Percentiles rank a stretch among this genome's conserved stretches.
phyloP scores from a whole-genome alignment of 2,888 invertebrate species.

The Miltochrista miniata region DNA sequence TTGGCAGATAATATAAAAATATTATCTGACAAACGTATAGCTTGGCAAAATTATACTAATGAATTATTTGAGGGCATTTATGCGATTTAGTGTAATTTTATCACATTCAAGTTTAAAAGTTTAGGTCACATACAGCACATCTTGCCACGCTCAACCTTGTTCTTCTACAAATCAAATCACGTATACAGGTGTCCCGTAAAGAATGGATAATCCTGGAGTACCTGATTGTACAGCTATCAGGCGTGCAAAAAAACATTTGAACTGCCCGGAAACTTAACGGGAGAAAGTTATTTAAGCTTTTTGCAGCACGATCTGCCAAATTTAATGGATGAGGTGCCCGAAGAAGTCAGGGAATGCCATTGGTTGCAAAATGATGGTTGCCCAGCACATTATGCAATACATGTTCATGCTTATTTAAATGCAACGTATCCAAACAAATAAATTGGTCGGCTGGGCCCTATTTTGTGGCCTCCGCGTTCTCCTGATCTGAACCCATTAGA shows the following conservation, averaged over 20 bases:
- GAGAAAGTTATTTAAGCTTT: slow-evolving; percentile 11
- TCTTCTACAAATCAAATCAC: too few species aligned
- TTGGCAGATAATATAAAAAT: too few species aligned
- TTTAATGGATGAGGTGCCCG: slow-evolving; percentile 7
- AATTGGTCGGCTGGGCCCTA: slow-evolving; percentile 1
- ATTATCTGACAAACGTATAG: too few species aligned
- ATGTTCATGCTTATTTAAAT: not conserved
- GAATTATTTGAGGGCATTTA: too few species aligned
- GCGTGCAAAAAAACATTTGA: slow-evolving; percentile 9
- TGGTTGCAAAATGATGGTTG: slow-evolving; percentile 2
- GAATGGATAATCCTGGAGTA: not conserved
- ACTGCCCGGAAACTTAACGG: slow-evolving; percentile 13
- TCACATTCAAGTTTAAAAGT: too few species aligned
- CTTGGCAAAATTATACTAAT: too few species aligned
- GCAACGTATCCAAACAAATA: slow-evolving; percentile 10
- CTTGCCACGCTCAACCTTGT: too few species aligned
- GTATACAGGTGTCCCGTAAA: not conserved
- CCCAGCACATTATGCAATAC: not conserved
- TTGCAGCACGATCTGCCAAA: not conserved
- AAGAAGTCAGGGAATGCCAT: not conserved
- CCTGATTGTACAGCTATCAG: not conserved
- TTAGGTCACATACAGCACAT: too few species aligned
- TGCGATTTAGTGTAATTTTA: too few species aligned
- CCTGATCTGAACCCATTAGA: not conserved
- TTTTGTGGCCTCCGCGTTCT: slow-evolving; percentile 1